These are phyloP conservation scores for Vidua macroura DNA, from an alignment of 2,113 vertebrate species.

Conservation along the genomic window DNA sequence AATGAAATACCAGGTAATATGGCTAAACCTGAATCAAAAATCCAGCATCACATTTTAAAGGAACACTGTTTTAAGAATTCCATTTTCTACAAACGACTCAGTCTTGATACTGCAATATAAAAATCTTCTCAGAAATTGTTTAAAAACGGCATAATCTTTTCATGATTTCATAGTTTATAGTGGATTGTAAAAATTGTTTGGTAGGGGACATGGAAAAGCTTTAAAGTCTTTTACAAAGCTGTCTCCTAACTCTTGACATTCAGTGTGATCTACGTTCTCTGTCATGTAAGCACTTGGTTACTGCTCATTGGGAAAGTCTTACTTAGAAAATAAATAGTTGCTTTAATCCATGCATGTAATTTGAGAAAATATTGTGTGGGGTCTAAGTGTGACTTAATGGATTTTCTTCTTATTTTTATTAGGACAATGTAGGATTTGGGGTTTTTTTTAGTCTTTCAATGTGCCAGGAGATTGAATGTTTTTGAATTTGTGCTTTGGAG, in stretches of 20 bases:
- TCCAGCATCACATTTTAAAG: not conserved
- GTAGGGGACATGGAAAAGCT: not conserved
- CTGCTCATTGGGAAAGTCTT: not conserved
- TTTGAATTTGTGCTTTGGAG: not conserved
- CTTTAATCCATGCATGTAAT: not conserved
- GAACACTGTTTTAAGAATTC: not conserved
- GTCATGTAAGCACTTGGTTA: not conserved
- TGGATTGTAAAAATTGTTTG: not conserved
- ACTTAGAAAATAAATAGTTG: not conserved
- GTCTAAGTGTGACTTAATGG: not conserved
- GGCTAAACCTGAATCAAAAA: not conserved
- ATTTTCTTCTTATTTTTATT: not conserved
- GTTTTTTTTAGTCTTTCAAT: not conserved
- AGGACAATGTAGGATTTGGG: not conserved
- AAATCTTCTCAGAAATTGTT: not conserved
- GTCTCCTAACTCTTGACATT: not conserved
- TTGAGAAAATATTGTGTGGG: not conserved
- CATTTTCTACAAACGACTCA: not conserved
- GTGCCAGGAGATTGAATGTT: not conserved
- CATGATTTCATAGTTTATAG: not conserved
- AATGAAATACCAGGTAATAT: not conserved
- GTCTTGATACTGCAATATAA: not conserved
- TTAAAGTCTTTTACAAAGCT: not conserved
- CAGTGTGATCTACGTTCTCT: not conserved
- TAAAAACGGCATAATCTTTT: not conserved